Conservation (phyloP, 30 jellyfish, hydroid and myxozoan genomes). For the Clytia hemisphaerica region DNA sequence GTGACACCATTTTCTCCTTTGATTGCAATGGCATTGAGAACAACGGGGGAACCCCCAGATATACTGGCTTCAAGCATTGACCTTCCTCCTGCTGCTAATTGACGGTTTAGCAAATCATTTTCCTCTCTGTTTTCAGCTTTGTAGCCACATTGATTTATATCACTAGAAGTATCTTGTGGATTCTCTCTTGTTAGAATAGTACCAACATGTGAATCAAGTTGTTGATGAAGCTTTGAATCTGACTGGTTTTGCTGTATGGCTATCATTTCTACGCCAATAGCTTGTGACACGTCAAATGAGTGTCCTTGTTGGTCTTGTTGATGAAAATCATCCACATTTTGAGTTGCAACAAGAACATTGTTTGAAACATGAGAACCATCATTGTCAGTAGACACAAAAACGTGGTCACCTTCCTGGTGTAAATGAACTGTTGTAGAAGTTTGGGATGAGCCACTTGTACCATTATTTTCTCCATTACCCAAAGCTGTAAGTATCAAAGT, state of each 20-base stretch:
- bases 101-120: neutral
- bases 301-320: neutral
- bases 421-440: too few relatives aligned
- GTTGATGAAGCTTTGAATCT: conserved; percentile 9
- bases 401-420: conserved; percentile 1
- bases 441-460: neutral
- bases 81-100: neutral
- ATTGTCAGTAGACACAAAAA: neutral
- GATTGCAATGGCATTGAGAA: conserved; percentile 21
- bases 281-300: conserved; percentile 14
- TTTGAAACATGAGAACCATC: neutral
- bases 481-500: conserved; percentile 15
- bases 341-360: neutral
- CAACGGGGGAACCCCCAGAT: conserved; percentile 23
- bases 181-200: neutral
- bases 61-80: neutral
- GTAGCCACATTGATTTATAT: too few relatives aligned
- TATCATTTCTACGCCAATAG: conserved; percentile 20
- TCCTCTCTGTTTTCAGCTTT: too few relatives aligned
- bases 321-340: neutral
- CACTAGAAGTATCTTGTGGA: neutral
- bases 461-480: neutral
- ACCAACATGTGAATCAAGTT: too few relatives aligned
- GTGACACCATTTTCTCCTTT: conserved; percentile 20
- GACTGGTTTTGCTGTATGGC: conserved; percentile 1